These are phyloP conservation scores for Diarsia brunnea DNA, from an alignment of 2,888 invertebrate genomes.

Conservation along the genomic window DNA sequence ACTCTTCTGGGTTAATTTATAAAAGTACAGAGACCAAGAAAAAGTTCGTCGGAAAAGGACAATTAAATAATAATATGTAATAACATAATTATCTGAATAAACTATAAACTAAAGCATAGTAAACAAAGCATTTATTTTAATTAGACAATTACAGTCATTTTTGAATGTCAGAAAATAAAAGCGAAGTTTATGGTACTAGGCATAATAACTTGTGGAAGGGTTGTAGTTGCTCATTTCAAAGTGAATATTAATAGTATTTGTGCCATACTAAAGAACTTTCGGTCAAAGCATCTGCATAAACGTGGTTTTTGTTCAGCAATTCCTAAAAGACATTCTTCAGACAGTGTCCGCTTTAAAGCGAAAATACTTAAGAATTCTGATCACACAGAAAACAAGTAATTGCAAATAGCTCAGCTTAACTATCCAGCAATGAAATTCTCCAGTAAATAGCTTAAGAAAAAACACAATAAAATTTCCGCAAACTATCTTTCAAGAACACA, in stretches of 20 bases:
- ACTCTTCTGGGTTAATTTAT: too few species aligned
- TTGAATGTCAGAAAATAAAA: too few species aligned
- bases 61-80: too few species aligned
- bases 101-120: background rate
- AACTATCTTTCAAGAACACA: constrained; percentile 57
- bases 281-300: background rate
- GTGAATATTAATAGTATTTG: too few species aligned
- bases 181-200: too few species aligned
- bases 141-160: too few species aligned
- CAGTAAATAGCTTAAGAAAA: constrained; percentile 47
- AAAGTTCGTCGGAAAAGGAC: background rate
- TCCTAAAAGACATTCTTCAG: background rate
- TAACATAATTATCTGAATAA: background rate
- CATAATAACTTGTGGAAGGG: too few species aligned
- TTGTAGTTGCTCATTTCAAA: too few species aligned
- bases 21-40: too few species aligned
- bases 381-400: constrained; percentile 43
- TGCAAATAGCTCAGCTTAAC: constrained; percentile 52
- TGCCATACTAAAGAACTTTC: too few species aligned
- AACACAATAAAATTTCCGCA: constrained; percentile 58
- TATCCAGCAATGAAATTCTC: constrained; percentile 37
- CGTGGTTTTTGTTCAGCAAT: constrained; percentile 4
- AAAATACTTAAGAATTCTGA: constrained; percentile 19
- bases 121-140: too few species aligned
- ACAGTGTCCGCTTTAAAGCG: constrained; percentile 3